phyloP scores from a whole-genome alignment of 2,113 vertebrate genomes.

The Muntiacus reevesi region DNA sequence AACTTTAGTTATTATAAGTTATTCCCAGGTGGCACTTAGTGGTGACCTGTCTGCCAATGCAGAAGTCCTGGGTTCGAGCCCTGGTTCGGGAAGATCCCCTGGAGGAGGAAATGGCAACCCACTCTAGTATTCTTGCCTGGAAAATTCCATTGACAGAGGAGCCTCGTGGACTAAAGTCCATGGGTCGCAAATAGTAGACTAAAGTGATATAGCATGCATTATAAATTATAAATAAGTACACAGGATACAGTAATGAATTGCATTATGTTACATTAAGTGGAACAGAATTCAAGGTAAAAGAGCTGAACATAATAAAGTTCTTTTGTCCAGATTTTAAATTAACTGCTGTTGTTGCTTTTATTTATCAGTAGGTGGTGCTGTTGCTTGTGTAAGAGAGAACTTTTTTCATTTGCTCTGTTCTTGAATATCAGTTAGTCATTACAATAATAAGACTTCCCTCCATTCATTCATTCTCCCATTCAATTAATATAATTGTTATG shows the following conservation, averaged over 20 bases:
- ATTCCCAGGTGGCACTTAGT: neutral
- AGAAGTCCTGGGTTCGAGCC: neutral
- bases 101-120: neutral
- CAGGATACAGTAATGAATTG: neutral
- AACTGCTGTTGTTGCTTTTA: slow-evolving; percentile 6
- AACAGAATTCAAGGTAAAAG: neutral
- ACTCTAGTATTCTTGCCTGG: neutral
- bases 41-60: neutral
- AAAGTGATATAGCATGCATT: neutral
- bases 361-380: slow-evolving; percentile 67
- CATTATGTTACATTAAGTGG: neutral
- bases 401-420: neutral
- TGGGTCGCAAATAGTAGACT: neutral
- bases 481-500: neutral
- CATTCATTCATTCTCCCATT: neutral
- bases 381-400: slow-evolving; percentile 20
- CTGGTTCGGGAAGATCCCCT: neutral
- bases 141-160: neutral
- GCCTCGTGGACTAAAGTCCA: neutral
- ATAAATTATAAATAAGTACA: neutral
- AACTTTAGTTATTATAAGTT: neutral
- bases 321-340: neutral
- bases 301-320: neutral
- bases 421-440: neutral
- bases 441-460: neutral